phyloP scores from a whole-genome alignment of 1,140 invertebrate species.

The Globodera ellingtonae region DNA sequence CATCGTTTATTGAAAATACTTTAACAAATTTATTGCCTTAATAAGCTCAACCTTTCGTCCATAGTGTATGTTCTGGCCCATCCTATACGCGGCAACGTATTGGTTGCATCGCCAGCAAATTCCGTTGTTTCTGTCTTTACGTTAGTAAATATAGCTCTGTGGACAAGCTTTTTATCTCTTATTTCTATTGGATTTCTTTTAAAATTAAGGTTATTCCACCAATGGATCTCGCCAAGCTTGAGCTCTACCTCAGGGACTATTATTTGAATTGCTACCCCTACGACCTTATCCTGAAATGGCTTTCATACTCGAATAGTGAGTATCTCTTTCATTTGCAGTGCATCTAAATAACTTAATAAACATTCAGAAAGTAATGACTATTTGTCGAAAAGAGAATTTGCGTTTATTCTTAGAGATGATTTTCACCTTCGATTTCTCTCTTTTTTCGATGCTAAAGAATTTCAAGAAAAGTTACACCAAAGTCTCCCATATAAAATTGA shows the following conservation, averaged over 20 bases:
- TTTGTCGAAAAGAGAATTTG: constrained; percentile 86
- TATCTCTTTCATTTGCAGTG: not conserved
- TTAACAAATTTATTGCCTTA: too few relatives aligned
- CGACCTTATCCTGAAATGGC: constrained; percentile 49
- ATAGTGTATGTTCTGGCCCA: too few relatives aligned
- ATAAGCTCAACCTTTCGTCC: too few relatives aligned
- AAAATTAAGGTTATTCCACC: not conserved
- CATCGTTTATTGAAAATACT: too few relatives aligned
- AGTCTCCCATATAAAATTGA: constrained; percentile 87
- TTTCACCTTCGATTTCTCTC: constrained; percentile 89
- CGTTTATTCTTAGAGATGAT: constrained; percentile 89
- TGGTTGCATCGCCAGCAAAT: too few relatives aligned
- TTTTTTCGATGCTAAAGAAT: constrained; percentile 78
- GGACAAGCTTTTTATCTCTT: too few relatives aligned
- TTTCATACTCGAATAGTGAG: constrained; percentile 41
- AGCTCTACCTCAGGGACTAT: constrained; percentile 34
- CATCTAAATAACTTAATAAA: not conserved
- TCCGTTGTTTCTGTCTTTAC: too few relatives aligned
- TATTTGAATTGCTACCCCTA: constrained; percentile 46
- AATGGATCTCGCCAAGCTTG: constrained; percentile 12
- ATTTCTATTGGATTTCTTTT: not conserved
- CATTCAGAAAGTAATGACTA: constrained; percentile 64
- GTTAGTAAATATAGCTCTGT: too few relatives aligned
- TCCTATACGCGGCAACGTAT: too few relatives aligned
- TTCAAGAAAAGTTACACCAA: constrained; percentile 78